These are phyloP conservation scores for Pseudanteris insignis DNA, from an alignment of 2,888 invertebrate species.

Conservation along the genomic window DNA sequence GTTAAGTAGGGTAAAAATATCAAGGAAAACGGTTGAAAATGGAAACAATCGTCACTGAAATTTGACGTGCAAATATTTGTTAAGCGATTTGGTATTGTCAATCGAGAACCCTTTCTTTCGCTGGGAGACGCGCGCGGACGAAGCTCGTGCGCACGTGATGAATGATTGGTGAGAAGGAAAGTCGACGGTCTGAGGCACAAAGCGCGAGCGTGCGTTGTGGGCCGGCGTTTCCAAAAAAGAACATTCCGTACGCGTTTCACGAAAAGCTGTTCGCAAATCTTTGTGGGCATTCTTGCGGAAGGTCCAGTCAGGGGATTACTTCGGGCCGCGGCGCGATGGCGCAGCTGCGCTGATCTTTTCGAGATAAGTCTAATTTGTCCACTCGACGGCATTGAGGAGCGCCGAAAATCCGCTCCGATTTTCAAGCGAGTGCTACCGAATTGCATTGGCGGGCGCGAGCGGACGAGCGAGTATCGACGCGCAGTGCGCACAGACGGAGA, in stretches of 20 bases:
- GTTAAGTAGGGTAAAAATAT: too few species aligned
- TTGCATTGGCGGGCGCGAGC: slow-evolving; percentile 31
- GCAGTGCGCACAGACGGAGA: slow-evolving; percentile 13
- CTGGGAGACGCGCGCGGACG: not conserved
- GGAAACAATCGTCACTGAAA: not conserved
- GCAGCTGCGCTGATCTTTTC: slow-evolving; percentile 54
- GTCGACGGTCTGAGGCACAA: not conserved
- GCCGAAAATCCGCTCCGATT: slow-evolving; percentile 61
- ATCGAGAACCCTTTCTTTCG: slow-evolving; percentile 7
- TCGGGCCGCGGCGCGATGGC: slow-evolving; percentile 37
- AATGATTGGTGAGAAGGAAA: slow-evolving; percentile 7
- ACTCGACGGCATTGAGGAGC: slow-evolving; percentile 41
- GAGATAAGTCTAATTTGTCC: slow-evolving; percentile 64
- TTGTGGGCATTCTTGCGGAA: slow-evolving; percentile 33
- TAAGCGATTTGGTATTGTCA: slow-evolving; percentile 1
- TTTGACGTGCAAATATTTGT: slow-evolving; percentile 18
- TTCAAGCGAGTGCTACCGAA: slow-evolving; percentile 49
- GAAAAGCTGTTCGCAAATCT: slow-evolving; percentile 48
- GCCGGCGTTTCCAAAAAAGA: slow-evolving; percentile 33
- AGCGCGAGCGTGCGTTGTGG: slow-evolving; percentile 6
- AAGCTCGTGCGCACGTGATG: not conserved
- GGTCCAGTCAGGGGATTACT: slow-evolving; percentile 38
- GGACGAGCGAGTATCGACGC: slow-evolving; percentile 26
- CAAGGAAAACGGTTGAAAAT: too few species aligned
- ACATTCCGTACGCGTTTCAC: slow-evolving; percentile 27